These are phyloP conservation scores for Loxodonta africana DNA, from an alignment of 2,113 vertebrate genomes.

Conservation along the genomic window DNA sequence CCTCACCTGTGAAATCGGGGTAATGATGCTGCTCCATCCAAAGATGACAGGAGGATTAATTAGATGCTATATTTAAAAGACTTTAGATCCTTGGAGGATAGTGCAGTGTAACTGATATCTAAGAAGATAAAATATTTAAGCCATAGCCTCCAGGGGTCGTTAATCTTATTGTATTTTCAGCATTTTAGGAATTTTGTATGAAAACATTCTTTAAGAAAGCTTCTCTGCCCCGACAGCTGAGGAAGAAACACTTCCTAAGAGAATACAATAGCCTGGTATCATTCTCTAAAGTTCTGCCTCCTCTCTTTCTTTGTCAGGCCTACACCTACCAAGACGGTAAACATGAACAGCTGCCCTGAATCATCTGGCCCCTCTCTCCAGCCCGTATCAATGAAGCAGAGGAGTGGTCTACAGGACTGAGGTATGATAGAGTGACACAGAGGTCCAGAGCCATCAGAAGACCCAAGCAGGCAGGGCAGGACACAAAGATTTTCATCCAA, in stretches of 20 bases:
- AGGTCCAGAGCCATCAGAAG: not conserved
- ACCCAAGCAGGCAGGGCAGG: not conserved
- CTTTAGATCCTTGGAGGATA: slow-evolving; percentile 84
- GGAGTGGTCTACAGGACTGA: not conserved
- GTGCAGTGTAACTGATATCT: slow-evolving; percentile 83
- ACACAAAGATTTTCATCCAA: slow-evolving; percentile 11
- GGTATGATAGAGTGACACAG: not conserved
- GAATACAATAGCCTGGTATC: not conserved
- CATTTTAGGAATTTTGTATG: slow-evolving; percentile 85
- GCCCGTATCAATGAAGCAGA: not conserved
- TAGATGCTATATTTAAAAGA: slow-evolving; percentile 86
- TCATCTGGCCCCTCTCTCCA: not conserved
- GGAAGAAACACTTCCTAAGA: slow-evolving; percentile 78
- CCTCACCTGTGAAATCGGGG: slow-evolving; percentile 81
- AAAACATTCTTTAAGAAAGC: slow-evolving; percentile 83
- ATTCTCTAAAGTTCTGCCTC: not conserved
- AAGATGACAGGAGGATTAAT: slow-evolving; percentile 83
- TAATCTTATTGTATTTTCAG: slow-evolving; percentile 85
- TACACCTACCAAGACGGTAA: not conserved
- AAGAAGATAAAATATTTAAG: slow-evolving; percentile 82
- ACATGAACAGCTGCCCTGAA: not conserved
- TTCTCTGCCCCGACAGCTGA: slow-evolving; percentile 60
- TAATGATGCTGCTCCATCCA: slow-evolving; percentile 73
- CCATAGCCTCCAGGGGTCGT: slow-evolving; percentile 74
- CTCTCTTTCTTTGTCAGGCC: not conserved